Evolutionary conservation across 2,113 vertebrate species (phyloP), one percentile per base, ranked within the genome.

Genomic region (Zingel zingel): DNA sequence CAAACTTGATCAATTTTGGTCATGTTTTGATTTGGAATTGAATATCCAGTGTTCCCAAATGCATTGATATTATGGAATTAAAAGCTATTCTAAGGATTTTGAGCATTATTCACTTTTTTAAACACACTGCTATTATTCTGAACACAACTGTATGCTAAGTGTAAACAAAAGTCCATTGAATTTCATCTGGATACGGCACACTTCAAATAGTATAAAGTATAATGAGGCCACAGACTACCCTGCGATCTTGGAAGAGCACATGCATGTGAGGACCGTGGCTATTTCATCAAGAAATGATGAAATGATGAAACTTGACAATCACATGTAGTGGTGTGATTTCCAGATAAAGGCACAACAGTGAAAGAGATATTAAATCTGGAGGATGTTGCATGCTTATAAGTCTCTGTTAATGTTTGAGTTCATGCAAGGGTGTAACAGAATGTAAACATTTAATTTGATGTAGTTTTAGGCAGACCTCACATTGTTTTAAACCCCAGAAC

Each of bases 401-500:
- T 71, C 23, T 19, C 8, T 16, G 27, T 51, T 19, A 36, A 39
- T 30, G 30, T 48, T 58, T 63, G 21, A 73, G 45, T 68, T 59
- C n/a, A 57, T 66, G 23, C 13, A 63, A 39, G 0, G 0, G 3
- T 77, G 68, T 53, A 59, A 16, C 12, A 74, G 9, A 81, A 39
- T 74, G 0, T 53, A 53, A 45, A 74, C 12, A 47, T 27, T 50
- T 15, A 1, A 72, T 73, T 23, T 59, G 6, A 48, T 73, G 50
- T 45, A 14, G 43, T 61, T 65, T 63, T 6, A 13, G 21, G 36
- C 65, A 67, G 21, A 65, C 4, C 25, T 80, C 48, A 67, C 56
- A 68, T 53, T 77, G 53, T 48, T 53, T 50, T 83, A 53, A 88
- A 65, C 70, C 87, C 59, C 33, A 83, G 14, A 75, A 72, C 43